A percentile compares a stretch with the other conserved stretches of the same genome.
phyloP scores from a whole-genome alignment of 1,140 invertebrate species.

The Paralvinella palmiformis region DNA sequence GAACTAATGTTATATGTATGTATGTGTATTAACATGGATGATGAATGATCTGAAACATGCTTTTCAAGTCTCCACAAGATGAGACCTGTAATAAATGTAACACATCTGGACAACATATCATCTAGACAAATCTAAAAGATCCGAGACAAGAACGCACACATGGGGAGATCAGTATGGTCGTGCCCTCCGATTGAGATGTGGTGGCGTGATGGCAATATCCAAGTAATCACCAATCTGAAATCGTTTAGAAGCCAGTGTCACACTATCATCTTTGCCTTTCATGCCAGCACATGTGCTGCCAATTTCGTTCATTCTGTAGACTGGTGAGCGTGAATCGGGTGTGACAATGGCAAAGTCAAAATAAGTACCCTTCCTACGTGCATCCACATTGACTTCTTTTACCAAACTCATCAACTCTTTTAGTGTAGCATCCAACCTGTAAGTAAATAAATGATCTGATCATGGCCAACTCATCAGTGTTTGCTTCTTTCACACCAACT shows the following conservation, averaged over 20 bases:
- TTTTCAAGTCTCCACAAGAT: no score
- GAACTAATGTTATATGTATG: no score
- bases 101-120: no score
- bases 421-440: conserved; percentile 86
- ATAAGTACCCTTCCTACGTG: conserved; percentile 88
- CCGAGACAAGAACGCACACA: no score
- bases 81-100: no score
- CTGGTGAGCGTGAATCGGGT: conserved; percentile 73
- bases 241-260: conserved; percentile 46
- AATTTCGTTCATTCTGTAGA: conserved; percentile 86
- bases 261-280: conserved; percentile 65
- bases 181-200: no score
- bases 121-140: no score
- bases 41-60: no score
- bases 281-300: conserved; percentile 88
- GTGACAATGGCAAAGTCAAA: conserved; percentile 96
- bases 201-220: conserved; percentile 92
- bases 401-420: conserved; percentile 91
- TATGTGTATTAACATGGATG: no score
- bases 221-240: conserved; percentile 78
- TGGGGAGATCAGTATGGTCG: no score
- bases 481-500: no score
- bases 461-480: no score
- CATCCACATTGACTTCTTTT: conserved; percentile 96
- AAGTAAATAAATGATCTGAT: neutral